phyloP scores from a whole-genome alignment of 23 tunicate species.

The Trididemnum miniatum region DNA sequence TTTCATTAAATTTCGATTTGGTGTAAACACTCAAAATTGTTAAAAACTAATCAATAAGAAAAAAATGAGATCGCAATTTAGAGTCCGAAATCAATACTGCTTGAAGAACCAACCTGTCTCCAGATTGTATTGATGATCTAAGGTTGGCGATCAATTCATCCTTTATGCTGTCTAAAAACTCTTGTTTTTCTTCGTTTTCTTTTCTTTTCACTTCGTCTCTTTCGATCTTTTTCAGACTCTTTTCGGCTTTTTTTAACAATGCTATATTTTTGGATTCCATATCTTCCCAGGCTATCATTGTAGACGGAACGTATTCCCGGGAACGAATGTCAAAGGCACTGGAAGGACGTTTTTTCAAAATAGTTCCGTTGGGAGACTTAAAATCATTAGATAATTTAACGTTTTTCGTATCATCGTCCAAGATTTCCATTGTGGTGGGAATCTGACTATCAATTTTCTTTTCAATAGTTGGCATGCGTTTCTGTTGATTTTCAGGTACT shows the following conservation, averaged over 20 bases:
- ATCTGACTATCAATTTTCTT: neutral
- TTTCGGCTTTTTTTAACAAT: constrained; percentile 47
- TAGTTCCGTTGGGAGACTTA: neutral
- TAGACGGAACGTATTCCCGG: neutral
- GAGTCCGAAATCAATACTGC: too few relatives aligned
- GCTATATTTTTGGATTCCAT: constrained; percentile 36
- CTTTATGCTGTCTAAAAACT: constrained; percentile 34
- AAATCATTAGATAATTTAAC: too few relatives aligned
- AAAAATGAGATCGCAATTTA: too few relatives aligned
- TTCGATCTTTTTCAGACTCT: constrained; percentile 46
- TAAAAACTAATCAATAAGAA: too few relatives aligned
- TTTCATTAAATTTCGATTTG: too few relatives aligned
- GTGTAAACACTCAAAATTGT: too few relatives aligned
- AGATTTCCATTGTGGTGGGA: neutral
- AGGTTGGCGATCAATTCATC: constrained; percentile 29
- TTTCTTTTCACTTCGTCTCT: constrained; percentile 45
- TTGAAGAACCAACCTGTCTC: constrained; percentile 79
- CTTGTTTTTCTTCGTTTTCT: constrained; percentile 41
- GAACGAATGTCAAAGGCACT: neutral
- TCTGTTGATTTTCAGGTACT: neutral
- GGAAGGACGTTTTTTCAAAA: neutral
- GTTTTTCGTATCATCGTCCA: neutral
- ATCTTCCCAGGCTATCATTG: constrained; percentile 38
- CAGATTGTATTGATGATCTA: constrained; percentile 38
- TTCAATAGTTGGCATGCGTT: neutral